Evolutionary conservation across 23 tunicate species (phyloP).

Genomic region (Diplosoma virens): DNA sequence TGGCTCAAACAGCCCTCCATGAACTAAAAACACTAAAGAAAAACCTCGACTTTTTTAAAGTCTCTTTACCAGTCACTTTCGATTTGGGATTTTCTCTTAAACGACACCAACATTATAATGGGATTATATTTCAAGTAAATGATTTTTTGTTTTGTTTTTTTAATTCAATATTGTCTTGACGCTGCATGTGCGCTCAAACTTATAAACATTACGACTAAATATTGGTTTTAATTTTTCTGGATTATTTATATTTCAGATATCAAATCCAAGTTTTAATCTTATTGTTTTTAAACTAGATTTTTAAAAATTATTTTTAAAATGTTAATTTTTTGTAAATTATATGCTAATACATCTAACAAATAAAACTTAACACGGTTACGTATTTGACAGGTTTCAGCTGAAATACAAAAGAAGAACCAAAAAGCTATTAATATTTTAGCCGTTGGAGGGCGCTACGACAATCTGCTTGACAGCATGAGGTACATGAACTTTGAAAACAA

Average conservation of each 20-base stretch:
- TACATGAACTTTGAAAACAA: conserved; percentile 10
- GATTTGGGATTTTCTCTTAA: conserved; percentile 69
- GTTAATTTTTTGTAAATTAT: too few relatives aligned
- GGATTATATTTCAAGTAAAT: conserved; percentile 73
- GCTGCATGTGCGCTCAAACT: too few relatives aligned
- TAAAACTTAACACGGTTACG: too few relatives aligned
- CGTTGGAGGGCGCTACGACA: conserved; percentile 75
- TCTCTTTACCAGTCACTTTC: conserved; percentile 55
- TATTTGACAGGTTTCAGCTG: conserved; percentile 68
- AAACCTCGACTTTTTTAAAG: conserved; percentile 37
- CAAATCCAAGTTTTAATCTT: neutral
- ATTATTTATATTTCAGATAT: neutral
- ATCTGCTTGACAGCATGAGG: conserved; percentile 34
- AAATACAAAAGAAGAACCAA: conserved; percentile 49
- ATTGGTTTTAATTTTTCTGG: too few relatives aligned
- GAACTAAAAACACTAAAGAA: conserved; percentile 67
- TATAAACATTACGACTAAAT: neutral
- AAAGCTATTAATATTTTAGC: conserved; percentile 66
- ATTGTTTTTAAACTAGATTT: neutral
- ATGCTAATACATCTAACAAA: too few relatives aligned
- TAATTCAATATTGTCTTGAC: too few relatives aligned
- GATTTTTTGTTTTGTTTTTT: too few relatives aligned
- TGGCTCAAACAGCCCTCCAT: conserved; percentile 72
- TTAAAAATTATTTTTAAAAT: too few relatives aligned
- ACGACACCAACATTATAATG: conserved; percentile 61